Conservation (phyloP, 2,797 vertebrate genomes). For the Crenuchus spilurus region DNA sequence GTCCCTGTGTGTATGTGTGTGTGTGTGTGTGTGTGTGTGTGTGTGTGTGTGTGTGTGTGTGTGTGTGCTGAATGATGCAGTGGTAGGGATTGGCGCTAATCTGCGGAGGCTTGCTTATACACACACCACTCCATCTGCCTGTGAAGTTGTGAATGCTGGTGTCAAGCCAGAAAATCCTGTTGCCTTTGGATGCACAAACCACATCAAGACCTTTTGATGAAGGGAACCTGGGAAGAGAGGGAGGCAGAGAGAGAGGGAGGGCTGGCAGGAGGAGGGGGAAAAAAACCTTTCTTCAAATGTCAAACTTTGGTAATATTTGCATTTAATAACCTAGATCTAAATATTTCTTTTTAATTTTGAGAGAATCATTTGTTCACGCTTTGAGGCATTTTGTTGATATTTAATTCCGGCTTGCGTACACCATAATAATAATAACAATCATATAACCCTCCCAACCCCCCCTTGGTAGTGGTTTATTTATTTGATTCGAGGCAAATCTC, state of each 20-base stretch:
- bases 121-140: conserved; percentile 37
- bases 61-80: conserved; percentile 28
- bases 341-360: conserved; percentile 70
- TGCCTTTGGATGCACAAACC: conserved; percentile 46
- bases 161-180: conserved; percentile 53
- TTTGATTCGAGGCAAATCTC: conserved; percentile 56
- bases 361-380: conserved; percentile 58
- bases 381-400: conserved; percentile 63
- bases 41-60: conserved; percentile 6
- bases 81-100: conserved; percentile 56
- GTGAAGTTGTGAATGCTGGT: conserved; percentile 48
- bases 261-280: background rate
- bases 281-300: conserved; percentile 58
- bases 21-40: background rate
- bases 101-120: conserved; percentile 47
- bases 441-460: conserved; percentile 33
- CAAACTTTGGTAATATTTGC: conserved; percentile 59
- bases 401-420: conserved; percentile 59
- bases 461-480: conserved; percentile 69
- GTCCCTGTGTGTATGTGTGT: too few species aligned
- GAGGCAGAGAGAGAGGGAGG: background rate
- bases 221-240: background rate
- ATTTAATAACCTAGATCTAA: conserved; percentile 57
- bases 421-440: conserved; percentile 50
- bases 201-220: conserved; percentile 37